These are phyloP conservation scores for Drosophila subquinaria DNA, from an alignment of 2,888 invertebrate genomes.

Conservation along the genomic window DNA sequence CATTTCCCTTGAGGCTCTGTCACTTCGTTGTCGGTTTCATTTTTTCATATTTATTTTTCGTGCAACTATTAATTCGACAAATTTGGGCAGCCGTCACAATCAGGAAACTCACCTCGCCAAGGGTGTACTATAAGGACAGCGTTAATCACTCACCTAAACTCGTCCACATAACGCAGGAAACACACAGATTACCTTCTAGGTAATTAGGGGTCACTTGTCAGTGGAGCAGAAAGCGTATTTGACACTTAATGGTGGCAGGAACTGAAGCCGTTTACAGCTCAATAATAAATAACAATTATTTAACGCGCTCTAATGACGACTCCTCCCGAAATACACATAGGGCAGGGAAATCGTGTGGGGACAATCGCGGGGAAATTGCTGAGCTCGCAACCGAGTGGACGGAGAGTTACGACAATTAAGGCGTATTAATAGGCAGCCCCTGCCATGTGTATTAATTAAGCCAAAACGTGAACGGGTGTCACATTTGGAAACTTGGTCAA, in stretches of 20 bases:
- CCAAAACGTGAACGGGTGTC: slow-evolving; percentile 40
- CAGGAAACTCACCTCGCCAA: slow-evolving; percentile 11
- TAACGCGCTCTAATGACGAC: slow-evolving; percentile 46
- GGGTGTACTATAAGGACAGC: not conserved
- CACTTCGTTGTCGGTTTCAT: slow-evolving; percentile 10
- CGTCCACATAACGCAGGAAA: slow-evolving; percentile 1
- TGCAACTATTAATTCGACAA: slow-evolving; percentile 16
- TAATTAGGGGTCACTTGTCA: slow-evolving; percentile 55
- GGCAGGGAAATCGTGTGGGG: not conserved
- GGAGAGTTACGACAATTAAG: slow-evolving; percentile 63
- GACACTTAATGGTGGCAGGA: slow-evolving; percentile 37
- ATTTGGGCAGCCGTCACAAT: slow-evolving; percentile 18
- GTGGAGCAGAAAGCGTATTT: slow-evolving; percentile 28
- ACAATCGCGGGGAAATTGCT: not conserved
- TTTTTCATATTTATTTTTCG: slow-evolving; percentile 17
- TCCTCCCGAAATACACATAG: not conserved
- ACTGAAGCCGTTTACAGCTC: slow-evolving; percentile 44
- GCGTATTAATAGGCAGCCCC: slow-evolving; percentile 50
- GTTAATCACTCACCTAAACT: slow-evolving; percentile 7
- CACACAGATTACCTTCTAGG: slow-evolving; percentile 33
- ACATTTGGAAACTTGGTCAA: slow-evolving; percentile 16
- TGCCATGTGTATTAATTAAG: slow-evolving; percentile 70
- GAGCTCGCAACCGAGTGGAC: not conserved
- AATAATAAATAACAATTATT: slow-evolving; percentile 72
- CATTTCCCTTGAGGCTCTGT: slow-evolving; percentile 9